Base-by-base conservation (phyloP, 2,888 invertebrate species). In the Callinectes sapidus region DNA sequence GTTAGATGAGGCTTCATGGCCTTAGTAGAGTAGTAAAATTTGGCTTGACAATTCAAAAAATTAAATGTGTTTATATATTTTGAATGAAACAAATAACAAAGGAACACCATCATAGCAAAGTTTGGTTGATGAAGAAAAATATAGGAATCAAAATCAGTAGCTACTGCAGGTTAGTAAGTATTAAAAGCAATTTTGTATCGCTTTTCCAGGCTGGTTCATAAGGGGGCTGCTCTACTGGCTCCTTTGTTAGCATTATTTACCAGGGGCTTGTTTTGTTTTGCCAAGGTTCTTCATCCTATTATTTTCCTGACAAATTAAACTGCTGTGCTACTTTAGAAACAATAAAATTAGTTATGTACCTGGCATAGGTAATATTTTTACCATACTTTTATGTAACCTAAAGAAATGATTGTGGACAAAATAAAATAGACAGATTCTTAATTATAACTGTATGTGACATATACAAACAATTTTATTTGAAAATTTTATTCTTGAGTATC, bases 21-120 rank as follows among this genome's bases (percentile, higher is more conserved):
- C 90, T 90, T 90, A 85, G 85, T 90, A 90, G 85, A 90, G 90
- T 85, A 90, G 90, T 54, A n/a, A 85, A 90, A 55, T 85, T n/a
- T 54, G 39, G 54, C 81, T 81, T 81, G n/a, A 28, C n/a, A 87
- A 87, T 48, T 42, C 28, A n/a, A 81, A 35, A 35, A 77, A 90
- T 90, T 55, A 14, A 23, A 66, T 90, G 42, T 90, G 61, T 77
- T 71, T 87, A 39, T 71, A n/a, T n/a, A 8, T 90, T 71, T 35
- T 90, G 71, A 66, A 42, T 54, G 28, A 61, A 18, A 55, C 71
- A 66, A 55, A 88, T 55, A 10, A n/a, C 61, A 88, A 55, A 88
- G n/a, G 55, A 61, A 88, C 32, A 55, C 61, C 32, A 61, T 39
- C 55, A 88, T 32, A 88, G 55, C 61, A 28, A 55, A 88, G 61